Percentiles rank a stretch among this genome's conserved stretches.
Conservation (phyloP, 1,140 invertebrate genomes). For the Brevipalpus yothersi region DNA sequence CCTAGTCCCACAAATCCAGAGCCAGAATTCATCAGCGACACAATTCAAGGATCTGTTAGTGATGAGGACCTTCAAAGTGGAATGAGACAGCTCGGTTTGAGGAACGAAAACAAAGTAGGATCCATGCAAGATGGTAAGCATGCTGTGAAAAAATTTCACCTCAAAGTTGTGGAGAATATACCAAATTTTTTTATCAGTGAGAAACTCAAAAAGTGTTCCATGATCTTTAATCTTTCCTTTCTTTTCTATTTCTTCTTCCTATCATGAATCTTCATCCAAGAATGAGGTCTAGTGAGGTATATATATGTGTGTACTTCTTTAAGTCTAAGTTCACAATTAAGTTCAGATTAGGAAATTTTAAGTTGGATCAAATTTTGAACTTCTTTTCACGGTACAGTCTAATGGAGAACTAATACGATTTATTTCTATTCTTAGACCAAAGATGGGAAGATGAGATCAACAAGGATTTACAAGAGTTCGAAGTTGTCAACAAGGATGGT, state of each 20-base stretch:
- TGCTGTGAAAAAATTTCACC: neutral
- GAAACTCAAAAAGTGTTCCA: too few species aligned
- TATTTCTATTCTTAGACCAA: constrained; percentile 31
- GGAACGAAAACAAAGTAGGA: constrained; percentile 1
- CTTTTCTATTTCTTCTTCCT: too few species aligned
- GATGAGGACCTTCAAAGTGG: constrained; percentile 24
- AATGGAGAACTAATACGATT: too few species aligned
- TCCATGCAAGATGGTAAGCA: constrained; percentile 2
- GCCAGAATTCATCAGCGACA: constrained; percentile 24
- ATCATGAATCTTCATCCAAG: too few species aligned
- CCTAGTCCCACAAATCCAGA: constrained; percentile 15
- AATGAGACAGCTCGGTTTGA: constrained; percentile 21
- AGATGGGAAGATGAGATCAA: constrained; percentile 80
- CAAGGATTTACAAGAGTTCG: constrained; percentile 71
- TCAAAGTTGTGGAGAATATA: neutral
- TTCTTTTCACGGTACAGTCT: neutral
- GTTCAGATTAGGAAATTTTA: neutral
- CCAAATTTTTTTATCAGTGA: neutral
- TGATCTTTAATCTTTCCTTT: too few species aligned
- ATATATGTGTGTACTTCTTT: too few species aligned
- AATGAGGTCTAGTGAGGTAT: too few species aligned
- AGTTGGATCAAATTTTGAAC: neutral
- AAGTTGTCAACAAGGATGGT: constrained; percentile 38
- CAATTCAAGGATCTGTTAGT: constrained; percentile 19
- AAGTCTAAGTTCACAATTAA: too few species aligned